Evolutionary conservation across 2,888 invertebrate genomes (phyloP), one percentile per base, ranked within the genome.

Genomic region (Ypsolopha scabrella): DNA sequence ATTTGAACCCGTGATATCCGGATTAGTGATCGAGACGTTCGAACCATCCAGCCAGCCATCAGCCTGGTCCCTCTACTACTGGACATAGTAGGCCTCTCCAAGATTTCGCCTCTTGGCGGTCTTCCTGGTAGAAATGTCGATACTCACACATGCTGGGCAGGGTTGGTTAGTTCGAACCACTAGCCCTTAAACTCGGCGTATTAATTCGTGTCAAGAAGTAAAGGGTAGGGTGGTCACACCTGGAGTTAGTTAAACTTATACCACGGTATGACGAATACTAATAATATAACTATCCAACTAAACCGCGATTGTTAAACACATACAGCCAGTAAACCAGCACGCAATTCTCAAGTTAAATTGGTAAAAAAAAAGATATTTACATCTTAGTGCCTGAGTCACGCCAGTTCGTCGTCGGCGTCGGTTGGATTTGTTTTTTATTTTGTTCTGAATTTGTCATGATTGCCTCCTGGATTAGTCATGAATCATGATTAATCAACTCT

Each of bases 301-400:
- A 43, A 41, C 43, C 24, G 24, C 24, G 4, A 24, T 24, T 52
- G 52, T 51, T 52, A 54, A 50, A 38, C 50, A n/a, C 48, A 54
- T 55, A 52, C 47, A 44, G 43, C 48, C 43, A 44, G 43, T 44
- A 52, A 54, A 53, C 52, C 51, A 51, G 50, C 52, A 49, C 13
- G 44, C 48, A 50, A 49, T 49, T 33, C 10, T 34, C 33, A 10
- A 37, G 10, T 13, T 14, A 13, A 75, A 76, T 76, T 78, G 69
- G 68, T 70, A 60, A 65, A 67, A 71, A 72, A 73, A 71, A 75
- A 78, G 72, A 73, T 70, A 65, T 65, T 64, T 60, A 62, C 67
- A 63, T 59, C 62, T 64, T 59, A 54, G 57, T 48, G 58, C 62
- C 56, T 76, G 80, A 79, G 61, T 78, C 80, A 79, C 60, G 52